Evolutionary conservation across 2,888 invertebrate species (phyloP), one percentile per base, ranked within the genome.

Genomic region (Busseola fusca): DNA sequence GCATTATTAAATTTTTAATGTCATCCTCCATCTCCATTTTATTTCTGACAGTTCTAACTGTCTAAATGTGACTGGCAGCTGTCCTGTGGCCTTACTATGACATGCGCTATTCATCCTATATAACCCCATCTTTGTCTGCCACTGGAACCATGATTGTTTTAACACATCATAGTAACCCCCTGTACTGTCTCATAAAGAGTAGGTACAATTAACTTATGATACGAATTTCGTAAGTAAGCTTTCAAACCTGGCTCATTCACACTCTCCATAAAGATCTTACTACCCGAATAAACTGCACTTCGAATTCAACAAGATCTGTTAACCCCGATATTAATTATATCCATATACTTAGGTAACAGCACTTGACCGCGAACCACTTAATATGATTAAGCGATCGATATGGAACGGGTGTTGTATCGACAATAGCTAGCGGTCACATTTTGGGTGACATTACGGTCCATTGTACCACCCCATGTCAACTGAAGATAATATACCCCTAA

Each of bases 371-470:
- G 25, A 60, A 82, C 78, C 83, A 84, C 86, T 83, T 78, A 72
- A 65, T 69, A 80, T 70, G 74, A 76, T 77, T 70, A 77, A 48
- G 6, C 65, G 77, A 82, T 82, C 82, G 82, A 85, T 83, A 78
- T 62, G 37, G 58, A 69, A 57, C 70, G 77, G 59, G 74, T 81
- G 78, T 80, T 75, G 74, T 84, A 78, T 77, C 68, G 72, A 79
- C 81, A 85, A 84, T 72, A 27, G 79, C 69, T 54, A 56, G 77
- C 78, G 81, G 74, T 83, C 77, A 79, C 84, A 81, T 82, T 79
- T 81, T 76, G 75, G 69, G 71, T 79, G 83, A 82, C 81, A 84
- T 85, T 73, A 69, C 69, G 64, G 67, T 56, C 71, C 59, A 82
- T 78, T 84, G 81, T 86, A 54, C 64, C 64, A 59, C 58, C 76